Evolutionary conservation across 2,888 invertebrate species (phyloP), one percentile per base, ranked within the genome.

Genomic region (Selenia dentaria): DNA sequence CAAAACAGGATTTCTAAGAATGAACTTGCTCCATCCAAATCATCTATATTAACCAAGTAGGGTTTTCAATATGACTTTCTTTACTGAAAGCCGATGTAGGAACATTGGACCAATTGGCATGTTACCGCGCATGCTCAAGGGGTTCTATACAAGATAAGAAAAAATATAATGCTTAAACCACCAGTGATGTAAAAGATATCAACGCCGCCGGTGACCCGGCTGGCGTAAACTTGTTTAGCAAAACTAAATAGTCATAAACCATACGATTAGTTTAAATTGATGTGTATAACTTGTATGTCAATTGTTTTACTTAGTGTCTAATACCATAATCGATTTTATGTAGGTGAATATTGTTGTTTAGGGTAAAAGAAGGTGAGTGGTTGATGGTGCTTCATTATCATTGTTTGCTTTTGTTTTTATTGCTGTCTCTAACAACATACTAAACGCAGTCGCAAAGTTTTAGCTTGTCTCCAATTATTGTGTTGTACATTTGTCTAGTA

Each of bases 281-380:
- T 67, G 59, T 63, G 67, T 75, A 65, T 52, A 22, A 22, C 8
- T 8, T 8, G 22, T 22, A 69, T 74, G 83, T 88, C 85, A 87
- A 87, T 87, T 86, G 75, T 82, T 80, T 35, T 78, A 77, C 78
- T 82, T 78, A 77, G 79, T 82, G 76, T 67, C 68, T 75, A 57
- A 26, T 6, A 33, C 32, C 25, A 36, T 47, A 41, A 37, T 38
- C 40, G 32, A 37, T 48, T 48, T 35, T 33, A 41, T 28, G 34
- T 46, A 46, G 41, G 29, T 35, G 29, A 32, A n/a, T 32, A 20
- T 27, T 22, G 40, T 24, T 34, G 35, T 34, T 27, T 37, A 34
- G 25, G 6, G 8, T 40, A 13, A 18, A 26, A 41, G 27, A 41
- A 36, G 47, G 47, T 48, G 28, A 48, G 47, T 47, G 29, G 18